phyloP scores from a whole-genome alignment of 2,888 invertebrate genomes.

The Machimus atricapillus region DNA sequence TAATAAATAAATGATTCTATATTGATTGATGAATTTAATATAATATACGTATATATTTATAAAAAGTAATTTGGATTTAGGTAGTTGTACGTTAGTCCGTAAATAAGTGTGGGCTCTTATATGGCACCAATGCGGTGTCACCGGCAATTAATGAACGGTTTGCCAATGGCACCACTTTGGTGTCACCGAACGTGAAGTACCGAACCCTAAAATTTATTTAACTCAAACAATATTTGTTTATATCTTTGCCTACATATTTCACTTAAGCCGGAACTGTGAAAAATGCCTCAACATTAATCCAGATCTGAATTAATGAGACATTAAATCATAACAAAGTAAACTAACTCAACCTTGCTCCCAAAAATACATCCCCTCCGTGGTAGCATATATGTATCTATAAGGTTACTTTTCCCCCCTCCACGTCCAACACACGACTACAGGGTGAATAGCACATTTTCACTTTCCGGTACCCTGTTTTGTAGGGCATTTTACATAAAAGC shows the following conservation, averaged over 20 bases:
- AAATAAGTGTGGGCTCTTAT: no score
- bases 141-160: no score
- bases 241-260: not conserved
- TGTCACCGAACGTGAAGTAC: not conserved
- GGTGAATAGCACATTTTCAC: not conserved
- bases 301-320: not conserved
- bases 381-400: not conserved
- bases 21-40: no score
- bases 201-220: not conserved
- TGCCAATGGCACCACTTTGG: no score
- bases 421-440: not conserved
- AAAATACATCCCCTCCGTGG: not conserved
- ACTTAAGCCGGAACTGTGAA: not conserved
- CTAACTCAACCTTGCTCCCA: not conserved
- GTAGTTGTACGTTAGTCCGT: no score
- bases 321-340: not conserved
- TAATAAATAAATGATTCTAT: no score
- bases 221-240: not conserved
- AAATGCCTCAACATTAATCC: not conserved
- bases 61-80: no score
- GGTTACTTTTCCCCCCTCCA: not conserved
- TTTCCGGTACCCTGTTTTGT: not conserved
- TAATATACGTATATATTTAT: no score
- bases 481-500: not conserved
- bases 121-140: no score